These are phyloP conservation scores for Cercocebus atys DNA, from an alignment of 2,113 vertebrate species.

Conservation along the genomic window DNA sequence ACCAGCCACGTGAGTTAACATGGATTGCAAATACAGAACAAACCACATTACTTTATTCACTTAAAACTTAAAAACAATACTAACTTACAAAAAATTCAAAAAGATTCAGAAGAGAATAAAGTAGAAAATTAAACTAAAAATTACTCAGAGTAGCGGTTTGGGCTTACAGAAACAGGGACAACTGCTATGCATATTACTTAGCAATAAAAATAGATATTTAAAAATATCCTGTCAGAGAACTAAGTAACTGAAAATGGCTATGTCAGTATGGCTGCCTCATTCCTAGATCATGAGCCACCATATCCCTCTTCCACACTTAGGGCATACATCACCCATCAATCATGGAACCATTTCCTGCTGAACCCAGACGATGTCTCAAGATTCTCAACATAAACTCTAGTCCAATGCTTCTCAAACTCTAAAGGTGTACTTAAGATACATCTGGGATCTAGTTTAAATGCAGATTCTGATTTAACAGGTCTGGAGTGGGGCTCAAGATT, in stretches of 20 bases:
- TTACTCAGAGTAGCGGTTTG: background rate
- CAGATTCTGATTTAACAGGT: background rate
- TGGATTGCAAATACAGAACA: background rate
- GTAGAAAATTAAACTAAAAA: background rate
- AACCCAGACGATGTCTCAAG: background rate
- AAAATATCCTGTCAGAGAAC: background rate
- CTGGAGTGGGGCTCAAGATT: background rate
- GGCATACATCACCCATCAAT: background rate
- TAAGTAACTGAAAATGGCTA: background rate
- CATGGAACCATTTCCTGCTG: background rate
- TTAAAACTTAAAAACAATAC: background rate
- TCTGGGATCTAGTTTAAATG: background rate
- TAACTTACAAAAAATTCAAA: background rate
- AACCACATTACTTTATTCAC: background rate
- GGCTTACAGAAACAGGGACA: background rate
- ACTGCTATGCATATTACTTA: background rate
- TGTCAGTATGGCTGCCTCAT: background rate
- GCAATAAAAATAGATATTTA: background rate
- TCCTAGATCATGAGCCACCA: background rate
- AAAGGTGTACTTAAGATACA: background rate
- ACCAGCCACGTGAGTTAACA: background rate
- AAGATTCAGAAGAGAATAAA: slow-evolving; percentile 24
- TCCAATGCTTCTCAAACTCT: background rate
- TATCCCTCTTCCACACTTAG: background rate
- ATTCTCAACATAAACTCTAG: slow-evolving; percentile 11